Evolutionary conservation across 2,797 vertebrate genomes (phyloP), one percentile per base, ranked within the genome.

Genomic region (Perodicticus potto): DNA sequence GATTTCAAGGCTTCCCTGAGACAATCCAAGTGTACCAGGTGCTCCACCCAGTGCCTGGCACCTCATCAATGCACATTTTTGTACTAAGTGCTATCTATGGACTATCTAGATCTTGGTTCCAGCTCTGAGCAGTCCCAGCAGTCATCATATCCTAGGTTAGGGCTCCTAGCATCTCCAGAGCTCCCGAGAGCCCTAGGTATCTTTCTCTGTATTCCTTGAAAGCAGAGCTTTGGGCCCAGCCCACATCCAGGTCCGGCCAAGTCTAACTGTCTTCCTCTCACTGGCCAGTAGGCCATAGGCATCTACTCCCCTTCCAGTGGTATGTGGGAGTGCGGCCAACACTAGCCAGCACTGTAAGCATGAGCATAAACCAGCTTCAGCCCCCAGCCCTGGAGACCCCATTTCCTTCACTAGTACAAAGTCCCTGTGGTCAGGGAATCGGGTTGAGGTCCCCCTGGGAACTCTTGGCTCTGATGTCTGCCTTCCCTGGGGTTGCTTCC

Each of bases 1-100:
- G 78, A 94, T 96, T 97, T 88, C 86, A 96, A 97, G 94, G 93
- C 94, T 96, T 97, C 97, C 97, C 97, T 97, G 96, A 97, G 97
- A 97, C 94, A 91, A 95, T 95, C 92, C 82, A 93, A n/a, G 4
- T 53, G 88, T 78, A 88, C 88, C 95, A 95, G 96, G 93, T 95
- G 85, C 94, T 93, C 83, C 43, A 86, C 84, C 83, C 89, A 67
- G 70, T 94, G 84, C 91, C 95, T 81, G 89, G 87, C 77, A 95
- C 93, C 87, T 96, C 80, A 67, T 88, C 91, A 81, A 94, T 69
- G 74, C 95, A 95, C 55, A 53, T 86, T 93, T 74, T 87, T 88
- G 53, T 93, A 89, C 93, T 96, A 97, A 97, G 96, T 97, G 96
- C 97, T 96, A 92, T 96, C 96, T 96, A 93, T 1, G 93, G 78